Conservation (phyloP, 2,888 invertebrate genomes). For the Microctonus brassicae region DNA sequence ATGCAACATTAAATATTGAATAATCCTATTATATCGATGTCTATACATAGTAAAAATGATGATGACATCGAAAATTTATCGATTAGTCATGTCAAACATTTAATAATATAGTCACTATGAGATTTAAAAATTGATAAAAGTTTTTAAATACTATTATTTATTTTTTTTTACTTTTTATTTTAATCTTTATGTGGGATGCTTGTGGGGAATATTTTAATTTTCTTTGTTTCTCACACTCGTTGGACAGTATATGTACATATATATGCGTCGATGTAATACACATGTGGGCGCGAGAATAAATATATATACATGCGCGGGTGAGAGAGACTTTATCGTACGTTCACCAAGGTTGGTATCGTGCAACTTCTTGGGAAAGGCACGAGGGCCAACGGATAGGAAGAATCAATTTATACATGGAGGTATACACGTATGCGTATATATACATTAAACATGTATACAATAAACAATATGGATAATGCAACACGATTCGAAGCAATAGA, state of each 20-base stretch:
- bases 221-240: background rate
- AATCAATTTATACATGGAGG: constrained; percentile 30
- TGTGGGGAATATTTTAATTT: background rate
- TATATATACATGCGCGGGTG: constrained; percentile 25
- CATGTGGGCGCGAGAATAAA: constrained; percentile 38
- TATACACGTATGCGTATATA: too few relatives aligned
- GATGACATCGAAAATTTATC: background rate
- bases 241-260: background rate
- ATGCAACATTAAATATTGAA: background rate
- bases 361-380: constrained; percentile 20
- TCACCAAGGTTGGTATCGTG: constrained; percentile 38
- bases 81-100: background rate
- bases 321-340: constrained; percentile 40
- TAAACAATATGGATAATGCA: background rate
- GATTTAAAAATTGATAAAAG: background rate
- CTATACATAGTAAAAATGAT: too few relatives aligned
- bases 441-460: constrained; percentile 14
- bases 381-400: constrained; percentile 14
- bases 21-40: background rate
- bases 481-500: too few relatives aligned
- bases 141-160: background rate
- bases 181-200: background rate
- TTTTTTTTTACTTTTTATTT: too few relatives aligned
- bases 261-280: background rate
- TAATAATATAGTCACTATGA: background rate